phyloP scores from a whole-genome alignment of 2,113 vertebrate species.

The Daubentonia madagascariensis region DNA sequence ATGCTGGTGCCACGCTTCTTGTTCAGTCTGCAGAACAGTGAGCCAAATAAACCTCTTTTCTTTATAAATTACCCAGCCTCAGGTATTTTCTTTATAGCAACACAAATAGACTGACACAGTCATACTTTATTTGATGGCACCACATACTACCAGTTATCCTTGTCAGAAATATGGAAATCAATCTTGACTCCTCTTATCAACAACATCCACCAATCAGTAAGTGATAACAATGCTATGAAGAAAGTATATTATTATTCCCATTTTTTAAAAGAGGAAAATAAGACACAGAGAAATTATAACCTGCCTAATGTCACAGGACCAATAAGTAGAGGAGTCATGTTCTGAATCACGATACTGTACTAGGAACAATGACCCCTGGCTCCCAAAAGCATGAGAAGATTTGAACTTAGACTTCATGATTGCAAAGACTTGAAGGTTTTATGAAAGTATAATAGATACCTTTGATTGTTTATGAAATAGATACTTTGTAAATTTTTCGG shows the following conservation, averaged over 20 bases:
- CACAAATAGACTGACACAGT: too few relatives aligned
- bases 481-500: not conserved
- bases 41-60: too few relatives aligned
- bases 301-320: not conserved
- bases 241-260: not conserved
- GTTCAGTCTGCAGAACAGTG: too few relatives aligned
- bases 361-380: not conserved
- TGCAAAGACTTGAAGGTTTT: not conserved
- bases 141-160: not conserved
- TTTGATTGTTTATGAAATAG: not conserved
- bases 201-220: not conserved
- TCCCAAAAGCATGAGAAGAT: not conserved
- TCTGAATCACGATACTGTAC: not conserved
- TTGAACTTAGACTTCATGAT: not conserved
- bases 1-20: too few relatives aligned
- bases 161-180: not conserved
- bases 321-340: not conserved
- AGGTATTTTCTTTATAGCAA: too few relatives aligned
- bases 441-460: not conserved
- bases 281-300: not conserved
- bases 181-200: not conserved
- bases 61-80: too few relatives aligned
- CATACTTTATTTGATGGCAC: not conserved
- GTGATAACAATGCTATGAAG: not conserved
- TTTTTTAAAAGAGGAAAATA: not conserved